Conservation (phyloP, 2,797 vertebrate genomes). For the Pempheris klunzingeri region DNA sequence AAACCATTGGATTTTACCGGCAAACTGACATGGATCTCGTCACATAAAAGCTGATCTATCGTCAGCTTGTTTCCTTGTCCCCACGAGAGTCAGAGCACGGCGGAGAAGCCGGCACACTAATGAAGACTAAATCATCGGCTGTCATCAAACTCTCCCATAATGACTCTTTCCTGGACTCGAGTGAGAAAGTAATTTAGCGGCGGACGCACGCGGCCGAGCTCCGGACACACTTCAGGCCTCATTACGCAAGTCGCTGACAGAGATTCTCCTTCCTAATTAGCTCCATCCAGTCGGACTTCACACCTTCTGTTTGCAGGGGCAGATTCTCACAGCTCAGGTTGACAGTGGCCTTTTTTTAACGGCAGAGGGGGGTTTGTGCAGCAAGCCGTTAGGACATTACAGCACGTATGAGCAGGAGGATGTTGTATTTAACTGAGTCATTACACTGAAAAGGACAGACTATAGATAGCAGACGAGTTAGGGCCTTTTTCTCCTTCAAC, state of each 20-base stretch:
- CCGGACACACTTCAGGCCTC: conserved; percentile 54
- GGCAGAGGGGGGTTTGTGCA: neutral
- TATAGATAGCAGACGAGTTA: neutral
- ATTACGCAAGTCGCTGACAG: conserved; percentile 56
- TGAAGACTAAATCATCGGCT: conserved; percentile 54
- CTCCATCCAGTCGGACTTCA: conserved; percentile 51
- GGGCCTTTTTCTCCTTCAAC: neutral
- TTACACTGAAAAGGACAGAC: neutral
- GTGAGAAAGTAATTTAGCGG: conserved; percentile 56
- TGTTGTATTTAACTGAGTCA: neutral
- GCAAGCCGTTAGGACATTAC: neutral
- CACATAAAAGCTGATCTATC: neutral
- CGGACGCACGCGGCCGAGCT: neutral
- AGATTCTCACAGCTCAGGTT: conserved; percentile 35
- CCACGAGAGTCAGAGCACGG: neutral
- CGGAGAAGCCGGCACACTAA: conserved; percentile 31
- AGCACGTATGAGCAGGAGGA: neutral
- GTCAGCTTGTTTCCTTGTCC: neutral
- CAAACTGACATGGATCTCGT: neutral
- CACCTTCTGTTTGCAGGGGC: conserved; percentile 51
- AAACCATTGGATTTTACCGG: neutral
- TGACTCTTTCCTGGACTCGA: conserved; percentile 45
- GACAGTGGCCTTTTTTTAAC: neutral
- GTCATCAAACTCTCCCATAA: conserved; percentile 38
- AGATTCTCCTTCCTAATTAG: conserved; percentile 64